These are phyloP conservation scores for Gephyroberyx darwinii DNA, from an alignment of 2,797 vertebrate species.

Conservation along the genomic window DNA sequence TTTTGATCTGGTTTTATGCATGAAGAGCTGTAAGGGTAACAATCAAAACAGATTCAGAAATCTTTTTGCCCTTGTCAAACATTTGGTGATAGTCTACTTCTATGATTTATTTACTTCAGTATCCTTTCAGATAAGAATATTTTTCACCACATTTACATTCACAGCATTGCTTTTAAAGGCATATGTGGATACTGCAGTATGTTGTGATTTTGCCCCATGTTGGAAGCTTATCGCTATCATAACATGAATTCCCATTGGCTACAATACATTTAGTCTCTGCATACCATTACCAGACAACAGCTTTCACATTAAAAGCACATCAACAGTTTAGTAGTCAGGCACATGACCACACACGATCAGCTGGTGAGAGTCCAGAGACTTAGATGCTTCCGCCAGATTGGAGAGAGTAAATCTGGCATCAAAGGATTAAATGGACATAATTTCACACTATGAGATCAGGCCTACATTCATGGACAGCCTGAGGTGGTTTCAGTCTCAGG, in stretches of 20 bases:
- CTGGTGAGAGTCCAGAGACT: conserved; percentile 10
- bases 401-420: conserved; percentile 37
- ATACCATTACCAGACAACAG: no score
- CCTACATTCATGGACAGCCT: conserved; percentile 33
- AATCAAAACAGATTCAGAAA: background rate
- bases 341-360: conserved; percentile 30
- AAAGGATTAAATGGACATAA: conserved; percentile 40
- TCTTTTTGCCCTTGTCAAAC: conserved; percentile 12
- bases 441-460: conserved; percentile 26
- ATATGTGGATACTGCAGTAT: background rate
- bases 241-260: no score
- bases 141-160: no score
- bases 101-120: background rate
- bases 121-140: background rate
- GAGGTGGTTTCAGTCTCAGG: conserved; percentile 20
- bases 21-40: conserved; percentile 22
- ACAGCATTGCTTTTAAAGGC: no score
- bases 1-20: conserved; percentile 52
- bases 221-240: background rate
- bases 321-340: background rate
- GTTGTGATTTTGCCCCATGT: background rate
- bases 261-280: no score
- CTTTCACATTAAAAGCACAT: background rate
- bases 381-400: conserved; percentile 5
- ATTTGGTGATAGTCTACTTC: conserved; percentile 3